Base-by-base conservation (phyloP, 2,113 vertebrate species). In the Indri indri region DNA sequence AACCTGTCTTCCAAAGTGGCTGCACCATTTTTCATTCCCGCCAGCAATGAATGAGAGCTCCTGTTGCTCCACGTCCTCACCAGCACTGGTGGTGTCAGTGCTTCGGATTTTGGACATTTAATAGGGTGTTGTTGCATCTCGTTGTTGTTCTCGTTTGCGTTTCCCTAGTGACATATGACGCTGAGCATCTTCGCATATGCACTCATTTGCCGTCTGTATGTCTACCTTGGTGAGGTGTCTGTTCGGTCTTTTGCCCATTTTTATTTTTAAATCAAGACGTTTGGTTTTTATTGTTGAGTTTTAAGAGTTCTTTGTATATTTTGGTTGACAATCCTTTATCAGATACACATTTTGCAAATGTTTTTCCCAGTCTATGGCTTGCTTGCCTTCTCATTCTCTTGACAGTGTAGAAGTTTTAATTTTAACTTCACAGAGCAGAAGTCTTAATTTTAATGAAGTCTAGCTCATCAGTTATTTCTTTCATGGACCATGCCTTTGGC, bases 21-120 rank as follows among this genome's bases (percentile, higher is more conserved):
- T 0, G 12, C 0, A 14, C 66, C 27, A 5, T 22, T 20, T 9
- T 32, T 1, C 12, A 6, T 30, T n/a, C 16, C 34, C 47, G n/a
- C 27, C 6, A 9, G 25, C 3, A 0, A 3, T 0, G 22, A 0
- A 0, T 6, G 8, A n/a, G 45, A n/a, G 1, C 6, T 30, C 34
- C n/a, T 16, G 0, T 0, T 0, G 5, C 34, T 54, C 20, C 13
- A 0, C 3, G 1, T 2, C n/a, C 68, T 59, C 17, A 0, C 6
- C 22, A 17, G 13, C 40, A 7, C 4, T 14, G 27, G 2, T 0
- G 40, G 2, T 1, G 18, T 34, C 40, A 9, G 3, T 5, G 13
- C 3, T 93, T 12, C 3, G 0, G 20, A 47, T 23, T 34, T 10
- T 8, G 70, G 12, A 20, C 20, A 32, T 47, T 34, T 9, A 1